Conservation (phyloP, 2,888 invertebrate species). For the Drosophila fungiperda region DNA sequence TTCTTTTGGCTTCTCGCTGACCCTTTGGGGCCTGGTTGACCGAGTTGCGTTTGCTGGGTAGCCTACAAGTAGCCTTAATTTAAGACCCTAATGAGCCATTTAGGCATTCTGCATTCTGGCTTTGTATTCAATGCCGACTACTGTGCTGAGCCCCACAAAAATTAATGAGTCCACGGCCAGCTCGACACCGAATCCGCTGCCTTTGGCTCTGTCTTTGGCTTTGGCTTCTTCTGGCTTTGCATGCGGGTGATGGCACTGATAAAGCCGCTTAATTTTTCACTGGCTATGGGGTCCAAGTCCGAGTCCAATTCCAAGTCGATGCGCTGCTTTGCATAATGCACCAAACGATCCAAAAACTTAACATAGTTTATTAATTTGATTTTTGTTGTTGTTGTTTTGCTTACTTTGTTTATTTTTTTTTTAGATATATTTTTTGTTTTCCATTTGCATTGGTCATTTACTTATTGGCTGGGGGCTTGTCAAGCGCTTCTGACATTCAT, state of each 20-base stretch:
- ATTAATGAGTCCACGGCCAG: constrained; percentile 78
- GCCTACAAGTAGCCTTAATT: constrained; percentile 71
- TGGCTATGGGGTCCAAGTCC: constrained; percentile 48
- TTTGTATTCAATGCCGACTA: constrained; percentile 80
- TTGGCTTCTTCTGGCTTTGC: constrained; percentile 22
- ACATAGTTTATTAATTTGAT: constrained; percentile 75
- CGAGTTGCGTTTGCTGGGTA: constrained; percentile 61
- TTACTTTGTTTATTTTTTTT: constrained; percentile 63
- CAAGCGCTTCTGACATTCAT: constrained; percentile 65
- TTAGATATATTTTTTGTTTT: constrained; percentile 38
- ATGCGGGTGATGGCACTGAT: constrained; percentile 78
- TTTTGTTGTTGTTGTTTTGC: constrained; percentile 38
- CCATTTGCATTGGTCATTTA: constrained; percentile 23
- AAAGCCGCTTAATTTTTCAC: constrained; percentile 79
- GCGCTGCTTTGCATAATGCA: constrained; percentile 75
- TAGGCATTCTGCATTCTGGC: constrained; percentile 74
- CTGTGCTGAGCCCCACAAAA: constrained; percentile 63
- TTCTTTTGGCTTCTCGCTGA: constrained; percentile 55
- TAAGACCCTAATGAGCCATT: constrained; percentile 79
- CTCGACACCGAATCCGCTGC: constrained; percentile 17
- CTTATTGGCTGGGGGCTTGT: constrained; percentile 28
- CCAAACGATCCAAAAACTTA: constrained; percentile 40
- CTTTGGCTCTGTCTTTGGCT: constrained; percentile 6
- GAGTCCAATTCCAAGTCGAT: constrained; percentile 22
- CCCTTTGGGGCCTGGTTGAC: constrained; percentile 69